These are phyloP conservation scores for Parazoanthus atlanticus DNA, from an alignment of 92 coral and sea anemone species.

Conservation along the genomic window DNA sequence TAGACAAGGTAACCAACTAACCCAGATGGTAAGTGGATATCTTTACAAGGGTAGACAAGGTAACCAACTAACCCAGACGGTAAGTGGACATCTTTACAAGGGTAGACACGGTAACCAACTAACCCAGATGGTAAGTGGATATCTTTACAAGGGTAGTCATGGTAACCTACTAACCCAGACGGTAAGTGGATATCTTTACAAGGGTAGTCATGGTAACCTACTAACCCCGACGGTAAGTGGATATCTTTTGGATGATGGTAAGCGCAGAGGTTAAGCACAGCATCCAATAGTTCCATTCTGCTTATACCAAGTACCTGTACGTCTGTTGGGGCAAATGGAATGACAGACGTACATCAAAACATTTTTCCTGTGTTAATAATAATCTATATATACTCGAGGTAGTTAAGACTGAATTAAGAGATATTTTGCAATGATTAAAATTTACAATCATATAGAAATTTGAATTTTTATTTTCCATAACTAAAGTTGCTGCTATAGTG, in stretches of 20 bases:
- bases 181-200: conserved; percentile 83
- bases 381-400: no score
- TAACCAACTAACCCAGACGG: conserved; percentile 77
- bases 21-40: conserved; percentile 88
- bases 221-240: conserved; percentile 87
- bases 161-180: conserved; percentile 64
- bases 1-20: conserved; percentile 34
- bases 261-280: conserved; percentile 96
- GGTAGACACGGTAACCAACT: not conserved
- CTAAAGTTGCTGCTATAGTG: not conserved
- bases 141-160: conserved; percentile 49
- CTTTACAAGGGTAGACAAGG: conserved; percentile 29
- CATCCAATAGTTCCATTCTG: conserved; percentile 92
- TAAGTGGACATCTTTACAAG: conserved; percentile 73
- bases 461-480: no score
- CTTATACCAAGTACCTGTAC: conserved; percentile 79
- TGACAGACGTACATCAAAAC: not conserved
- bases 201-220: not conserved
- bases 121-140: conserved; percentile 90
- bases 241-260: conserved; percentile 97
- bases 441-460: no score
- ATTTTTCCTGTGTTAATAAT: no score
- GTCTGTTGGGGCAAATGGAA: conserved; percentile 50
- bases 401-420: no score
- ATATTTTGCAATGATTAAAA: no score